Conservation (phyloP, 2,888 invertebrate genomes). For the Phragmatobia fuliginosa region DNA sequence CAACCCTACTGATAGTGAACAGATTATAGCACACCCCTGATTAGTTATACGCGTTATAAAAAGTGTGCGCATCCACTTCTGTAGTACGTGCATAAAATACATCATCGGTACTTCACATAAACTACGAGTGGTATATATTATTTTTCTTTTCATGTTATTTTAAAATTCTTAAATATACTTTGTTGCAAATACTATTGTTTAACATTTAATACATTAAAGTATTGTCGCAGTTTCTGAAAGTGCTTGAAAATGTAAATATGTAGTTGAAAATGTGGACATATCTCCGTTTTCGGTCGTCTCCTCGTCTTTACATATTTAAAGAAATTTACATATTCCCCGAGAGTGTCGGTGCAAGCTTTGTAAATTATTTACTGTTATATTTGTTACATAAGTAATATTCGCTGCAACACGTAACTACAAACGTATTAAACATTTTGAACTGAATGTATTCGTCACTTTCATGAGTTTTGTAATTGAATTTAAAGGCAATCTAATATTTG, state of each 20-base stretch:
- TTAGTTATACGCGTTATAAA: constrained; percentile 59
- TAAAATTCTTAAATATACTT: not conserved
- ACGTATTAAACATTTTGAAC: not conserved
- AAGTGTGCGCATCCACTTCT: constrained; percentile 42
- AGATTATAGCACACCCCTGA: constrained; percentile 57
- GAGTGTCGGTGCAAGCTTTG: constrained; percentile 31
- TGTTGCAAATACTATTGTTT: not conserved
- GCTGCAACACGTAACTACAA: not conserved
- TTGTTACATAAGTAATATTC: constrained; percentile 8
- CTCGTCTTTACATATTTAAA: constrained; percentile 49
- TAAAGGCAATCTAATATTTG: not conserved
- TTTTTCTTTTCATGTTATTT: not conserved
- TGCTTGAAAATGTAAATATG: constrained; percentile 18
- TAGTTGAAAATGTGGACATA: constrained; percentile 5
- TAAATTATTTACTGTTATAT: constrained; percentile 22
- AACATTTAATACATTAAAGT: not conserved
- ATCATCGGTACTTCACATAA: not conserved
- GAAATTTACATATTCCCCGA: constrained; percentile 45
- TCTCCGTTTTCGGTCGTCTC: constrained; percentile 22
- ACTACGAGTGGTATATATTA: not conserved
- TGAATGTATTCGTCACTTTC: not conserved
- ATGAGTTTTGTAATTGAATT: not conserved
- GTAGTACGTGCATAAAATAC: constrained; percentile 33
- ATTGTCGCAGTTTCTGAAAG: constrained; percentile 6
- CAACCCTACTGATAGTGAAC: constrained; percentile 60